These are phyloP conservation scores for Vireo altiloquus DNA, from an alignment of 2,113 vertebrate genomes.

Conservation along the genomic window DNA sequence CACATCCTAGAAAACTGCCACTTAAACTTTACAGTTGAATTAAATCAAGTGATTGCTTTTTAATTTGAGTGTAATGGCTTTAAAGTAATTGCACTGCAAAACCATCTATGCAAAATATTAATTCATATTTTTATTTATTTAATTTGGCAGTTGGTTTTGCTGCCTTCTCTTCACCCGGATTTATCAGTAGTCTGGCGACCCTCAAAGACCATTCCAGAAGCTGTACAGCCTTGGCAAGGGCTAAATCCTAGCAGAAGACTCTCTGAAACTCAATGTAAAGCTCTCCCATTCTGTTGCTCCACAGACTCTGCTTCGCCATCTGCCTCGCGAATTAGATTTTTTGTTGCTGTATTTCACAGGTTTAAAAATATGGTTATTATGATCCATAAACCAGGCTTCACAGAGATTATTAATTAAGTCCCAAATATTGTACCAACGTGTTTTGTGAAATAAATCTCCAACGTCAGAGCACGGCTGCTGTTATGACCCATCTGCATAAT, in stretches of 20 bases:
- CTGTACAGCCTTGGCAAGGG: constrained; percentile 43
- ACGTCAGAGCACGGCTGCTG: constrained; percentile 13
- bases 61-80: background rate
- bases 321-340: constrained; percentile 67
- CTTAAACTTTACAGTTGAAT: background rate
- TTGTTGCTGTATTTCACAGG: constrained; percentile 67
- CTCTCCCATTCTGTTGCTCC: constrained; percentile 66
- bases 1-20: background rate
- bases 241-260: constrained; percentile 60
- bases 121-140: constrained; percentile 47
- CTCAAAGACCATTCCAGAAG: constrained; percentile 59
- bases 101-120: background rate
- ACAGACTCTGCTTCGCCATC: constrained; percentile 66
- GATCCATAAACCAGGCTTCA: constrained; percentile 70
- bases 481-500: constrained; percentile 45
- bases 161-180: background rate
- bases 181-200: constrained; percentile 60
- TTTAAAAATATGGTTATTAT: constrained; percentile 75
- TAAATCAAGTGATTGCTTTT: background rate
- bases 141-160: constrained; percentile 36
- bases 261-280: constrained; percentile 67
- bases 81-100: background rate
- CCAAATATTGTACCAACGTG: constrained; percentile 69
- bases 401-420: constrained; percentile 77
- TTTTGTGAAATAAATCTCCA: constrained; percentile 58